A percentile compares a stretch with the other conserved stretches of the same genome.
These are phyloP conservation scores for Orestias chungarensis DNA, from an alignment of 2,797 vertebrate species.

Conservation along the genomic window DNA sequence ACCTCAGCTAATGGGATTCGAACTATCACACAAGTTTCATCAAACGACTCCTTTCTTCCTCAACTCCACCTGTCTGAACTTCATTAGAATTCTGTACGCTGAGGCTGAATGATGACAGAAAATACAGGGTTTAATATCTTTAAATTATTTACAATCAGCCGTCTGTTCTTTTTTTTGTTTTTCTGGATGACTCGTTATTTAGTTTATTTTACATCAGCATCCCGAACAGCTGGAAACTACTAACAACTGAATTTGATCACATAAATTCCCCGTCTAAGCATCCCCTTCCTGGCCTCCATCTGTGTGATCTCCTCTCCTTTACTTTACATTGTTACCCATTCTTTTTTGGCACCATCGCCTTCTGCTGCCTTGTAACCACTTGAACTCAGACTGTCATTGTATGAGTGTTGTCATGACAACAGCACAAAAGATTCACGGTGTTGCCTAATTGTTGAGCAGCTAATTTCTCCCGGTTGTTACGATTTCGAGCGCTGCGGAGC, in stretches of 20 bases:
- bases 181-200: background rate
- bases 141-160: slow-evolving; percentile 29
- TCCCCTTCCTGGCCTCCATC: slow-evolving; percentile 3
- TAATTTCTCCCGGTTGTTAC: slow-evolving; percentile 1
- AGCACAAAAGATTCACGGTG: slow-evolving; percentile 31
- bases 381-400: slow-evolving; percentile 54
- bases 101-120: slow-evolving; percentile 12
- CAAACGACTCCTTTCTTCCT: background rate
- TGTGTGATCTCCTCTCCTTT: background rate
- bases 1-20: slow-evolving; percentile 3
- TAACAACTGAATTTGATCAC: background rate
- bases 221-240: slow-evolving; percentile 8
- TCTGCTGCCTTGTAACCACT: slow-evolving; percentile 33
- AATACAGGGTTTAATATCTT: slow-evolving; percentile 17
- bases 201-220: background rate
- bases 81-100: slow-evolving; percentile 4
- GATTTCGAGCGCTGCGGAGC: background rate
- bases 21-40: background rate
- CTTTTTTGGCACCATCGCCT: slow-evolving; percentile 15
- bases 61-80: background rate
- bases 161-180: background rate
- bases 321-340: background rate
- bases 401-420: slow-evolving; percentile 55
- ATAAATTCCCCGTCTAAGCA: background rate
- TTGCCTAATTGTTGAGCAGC: slow-evolving; percentile 39